Evolutionary conservation across 2,888 invertebrate species (phyloP), one percentile per base, ranked within the genome.

Genomic region (Ichneumoninae sp.): DNA sequence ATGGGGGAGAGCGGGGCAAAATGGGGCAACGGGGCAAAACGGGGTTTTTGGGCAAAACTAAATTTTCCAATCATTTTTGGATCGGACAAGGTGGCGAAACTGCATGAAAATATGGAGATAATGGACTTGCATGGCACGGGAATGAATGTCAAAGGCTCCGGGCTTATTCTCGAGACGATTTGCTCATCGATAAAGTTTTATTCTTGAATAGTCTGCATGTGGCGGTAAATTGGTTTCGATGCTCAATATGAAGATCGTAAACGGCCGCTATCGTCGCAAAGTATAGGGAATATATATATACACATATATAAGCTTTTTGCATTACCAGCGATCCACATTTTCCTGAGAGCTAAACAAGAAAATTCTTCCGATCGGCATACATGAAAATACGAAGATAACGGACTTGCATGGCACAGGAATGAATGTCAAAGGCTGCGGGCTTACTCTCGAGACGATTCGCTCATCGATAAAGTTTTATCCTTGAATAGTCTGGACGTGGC

Each of bases 241-340:
- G 84, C 78, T 81, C 84, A 75, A 85, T 85, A 70, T 54, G 66
- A 75, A 79, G 70, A 79, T 82, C 84, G 84, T 85, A 85, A 85
- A 85, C 60, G 71, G 40, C 19, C n/a, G 77, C 36, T 22, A 22
- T 70, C 26, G 50, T 75, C 47, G 71, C 33, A 65, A 66, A 33
- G 13, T 44, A 83, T 70, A 63, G 60, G 75, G 40, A 78, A 83
- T 83, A 52, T 47, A 69, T 10, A 10, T 10, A 44, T 44, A 44
- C 2, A 40, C 0, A 78, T 84, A 52, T 47, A 69, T 44, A 44
- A n/a, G n/a, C n/a, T n/a, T n/a, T n/a, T n/a, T n/a, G n/a, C n/a
- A n/a, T n/a, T n/a, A n/a, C n/a, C n/a, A n/a, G n/a, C n/a, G n/a
- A n/a, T n/a, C n/a, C n/a, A n/a, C n/a, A n/a, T n/a, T n/a, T n/a